Percentiles rank a stretch among this genome's conserved stretches.
These are phyloP conservation scores for Leistus spinibarbis DNA, from an alignment of 2,888 invertebrate genomes.

Conservation along the genomic window DNA sequence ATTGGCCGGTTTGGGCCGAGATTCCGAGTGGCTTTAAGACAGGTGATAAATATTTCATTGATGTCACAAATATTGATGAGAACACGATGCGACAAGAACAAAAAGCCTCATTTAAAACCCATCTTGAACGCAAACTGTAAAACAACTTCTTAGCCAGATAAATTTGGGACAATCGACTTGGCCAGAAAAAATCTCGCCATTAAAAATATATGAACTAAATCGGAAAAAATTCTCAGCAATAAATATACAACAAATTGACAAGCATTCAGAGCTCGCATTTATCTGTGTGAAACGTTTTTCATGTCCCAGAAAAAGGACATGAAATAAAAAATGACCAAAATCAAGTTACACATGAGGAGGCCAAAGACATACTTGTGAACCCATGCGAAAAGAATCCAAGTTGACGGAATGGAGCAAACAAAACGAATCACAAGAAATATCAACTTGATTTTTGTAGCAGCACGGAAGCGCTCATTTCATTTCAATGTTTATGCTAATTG, in stretches of 20 bases:
- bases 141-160: background rate
- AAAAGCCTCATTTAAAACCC: background rate
- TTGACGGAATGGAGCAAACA: background rate
- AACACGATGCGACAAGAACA: too few relatives aligned
- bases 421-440: too few relatives aligned
- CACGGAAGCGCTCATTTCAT: slow-evolving; percentile 3
- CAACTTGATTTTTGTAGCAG: background rate
- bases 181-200: background rate
- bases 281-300: background rate
- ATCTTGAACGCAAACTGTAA: background rate
- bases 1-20: too few relatives aligned
- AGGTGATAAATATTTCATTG: too few relatives aligned
- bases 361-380: slow-evolving; percentile 15
- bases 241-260: background rate
- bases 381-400: slow-evolving; percentile 18
- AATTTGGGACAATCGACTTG: background rate
- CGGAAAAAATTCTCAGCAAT: background rate
- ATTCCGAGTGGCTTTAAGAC: too few relatives aligned
- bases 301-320: background rate
- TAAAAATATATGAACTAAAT: background rate
- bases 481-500: slow-evolving; percentile 27
- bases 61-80: background rate
- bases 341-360: slow-evolving; percentile 6
- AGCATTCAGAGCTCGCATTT: background rate
- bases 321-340: background rate